A percentile compares a stretch with the other conserved stretches of the same genome.
These are phyloP conservation scores for Chiridota heheva DNA, from an alignment of 35 echinoderm and acorn worm genomes.

Conservation along the genomic window DNA sequence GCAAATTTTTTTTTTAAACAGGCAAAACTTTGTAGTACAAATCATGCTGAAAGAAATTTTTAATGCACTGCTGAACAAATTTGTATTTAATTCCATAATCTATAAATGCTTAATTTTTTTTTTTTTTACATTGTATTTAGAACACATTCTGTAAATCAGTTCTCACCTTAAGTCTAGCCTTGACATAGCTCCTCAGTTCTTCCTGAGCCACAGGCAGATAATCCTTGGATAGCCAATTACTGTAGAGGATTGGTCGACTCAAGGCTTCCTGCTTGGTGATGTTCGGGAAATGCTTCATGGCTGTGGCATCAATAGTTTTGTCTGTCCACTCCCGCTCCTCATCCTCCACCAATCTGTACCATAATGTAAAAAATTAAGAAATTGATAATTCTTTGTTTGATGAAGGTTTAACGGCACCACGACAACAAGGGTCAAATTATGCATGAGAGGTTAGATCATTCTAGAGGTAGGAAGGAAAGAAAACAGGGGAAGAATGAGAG, in stretches of 20 bases:
- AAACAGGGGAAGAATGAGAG: neutral
- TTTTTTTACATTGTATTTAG: too few species aligned
- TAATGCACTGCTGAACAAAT: too few species aligned
- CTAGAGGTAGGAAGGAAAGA: too few species aligned
- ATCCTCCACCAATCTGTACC: constrained; percentile 76
- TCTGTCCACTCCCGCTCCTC: constrained; percentile 94
- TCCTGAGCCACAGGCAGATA: constrained; percentile 94
- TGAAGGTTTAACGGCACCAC: too few species aligned
- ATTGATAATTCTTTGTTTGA: too few species aligned
- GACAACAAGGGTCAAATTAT: too few species aligned
- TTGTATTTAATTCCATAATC: too few species aligned
- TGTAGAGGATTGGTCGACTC: constrained; percentile 87
- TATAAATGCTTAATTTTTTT: too few species aligned
- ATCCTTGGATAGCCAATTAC: constrained; percentile 99
- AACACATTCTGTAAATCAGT: neutral
- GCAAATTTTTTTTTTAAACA: too few species aligned
- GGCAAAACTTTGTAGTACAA: too few species aligned
- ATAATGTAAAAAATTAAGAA: neutral
- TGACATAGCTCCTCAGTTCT: constrained; percentile 88
- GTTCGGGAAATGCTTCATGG: constrained; percentile 97
- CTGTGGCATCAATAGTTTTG: constrained; percentile 79
- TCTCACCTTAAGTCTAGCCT: constrained; percentile 89
- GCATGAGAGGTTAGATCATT: too few species aligned
- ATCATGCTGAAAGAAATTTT: too few species aligned
- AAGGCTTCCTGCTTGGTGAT: constrained; percentile 87